Evolutionary conservation across 2,113 vertebrate species (phyloP), one percentile per base, ranked within the genome.

Genomic region (Rutilus rutilus): DNA sequence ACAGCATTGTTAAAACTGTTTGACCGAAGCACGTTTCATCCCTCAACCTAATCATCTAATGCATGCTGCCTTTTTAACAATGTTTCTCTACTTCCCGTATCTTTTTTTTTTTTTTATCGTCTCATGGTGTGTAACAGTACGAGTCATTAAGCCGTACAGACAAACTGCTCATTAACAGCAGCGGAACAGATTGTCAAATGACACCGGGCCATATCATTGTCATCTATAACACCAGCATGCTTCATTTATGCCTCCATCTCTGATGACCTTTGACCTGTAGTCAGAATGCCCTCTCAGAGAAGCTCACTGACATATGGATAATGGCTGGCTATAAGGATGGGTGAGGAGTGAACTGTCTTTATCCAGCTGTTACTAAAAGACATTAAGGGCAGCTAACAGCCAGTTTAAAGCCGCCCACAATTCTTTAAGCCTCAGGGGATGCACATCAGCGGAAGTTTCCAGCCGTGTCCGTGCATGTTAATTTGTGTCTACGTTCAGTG

Each of bases 321-420:
- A 74, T 81, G 65, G 75, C 77, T 30, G 69, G 19, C 57, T 69
- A 9, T 45, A 73, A 69, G 69, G 69, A 30, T 36, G 85, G 85
- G 73, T 79, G 69, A 75, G 78, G 69, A 15, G 27, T 52, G n/a
- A 64, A 39, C 36, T 64, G 42, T 60, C 57, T 86, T 82, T 39
- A 74, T 82, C 67, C 85, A 82, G 78, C 67, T 82, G 85, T 86
- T 81, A 62, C 64, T 36, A 52, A 82, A 80, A 62, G 12, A 79
- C 78, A 79, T 79, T 62, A 79, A 64, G 78, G 59, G 12, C 36
- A 45, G 36, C 78, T 80, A 64, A 80, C 36, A 8, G n/a, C 78
- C 23, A 6, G n/a, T 79, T 23, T 25, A 42, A 42, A 62, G 33
- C 45, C 1, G n/a, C 11, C 45, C 47, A 54, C 27, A 54, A n/a